Evolutionary conservation across 2,113 vertebrate genomes (phyloP).

Genomic region (Oostethus manadensis): DNA sequence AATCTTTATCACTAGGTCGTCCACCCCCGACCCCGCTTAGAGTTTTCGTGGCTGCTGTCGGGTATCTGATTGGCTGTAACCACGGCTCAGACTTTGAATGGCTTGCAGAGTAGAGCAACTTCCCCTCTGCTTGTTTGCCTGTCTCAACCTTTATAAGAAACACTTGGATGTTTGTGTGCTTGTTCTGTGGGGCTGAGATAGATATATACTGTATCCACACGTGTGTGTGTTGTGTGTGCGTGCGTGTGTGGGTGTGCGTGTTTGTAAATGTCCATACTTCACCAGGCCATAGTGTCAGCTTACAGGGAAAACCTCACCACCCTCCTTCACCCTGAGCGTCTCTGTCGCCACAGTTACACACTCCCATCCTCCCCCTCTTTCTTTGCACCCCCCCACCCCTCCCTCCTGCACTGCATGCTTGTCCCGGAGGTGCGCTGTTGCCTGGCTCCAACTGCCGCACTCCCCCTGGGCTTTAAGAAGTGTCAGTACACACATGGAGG

Average conservation of each 20-base stretch:
- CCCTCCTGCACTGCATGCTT: slow-evolving; percentile 58
- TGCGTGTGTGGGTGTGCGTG: slow-evolving; percentile 30
- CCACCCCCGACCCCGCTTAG: slow-evolving; percentile 30
- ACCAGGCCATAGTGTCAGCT: slow-evolving; percentile 68
- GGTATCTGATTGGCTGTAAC: slow-evolving; percentile 74
- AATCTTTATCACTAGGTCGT: slow-evolving; percentile 47
- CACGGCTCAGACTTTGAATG: slow-evolving; percentile 71
- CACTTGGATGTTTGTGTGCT: slow-evolving; percentile 44
- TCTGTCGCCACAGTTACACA: slow-evolving; percentile 54
- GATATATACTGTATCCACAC: slow-evolving; percentile 12
- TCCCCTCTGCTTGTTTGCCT: slow-evolving; percentile 68
- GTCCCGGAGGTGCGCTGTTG: slow-evolving; percentile 60
- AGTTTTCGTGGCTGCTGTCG: slow-evolving; percentile 68
- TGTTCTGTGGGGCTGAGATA: slow-evolving; percentile 52
- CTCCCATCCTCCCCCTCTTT: slow-evolving; percentile 58
- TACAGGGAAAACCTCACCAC: slow-evolving; percentile 71
- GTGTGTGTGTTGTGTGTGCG: slow-evolving; percentile 44
- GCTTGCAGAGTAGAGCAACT: slow-evolving; percentile 73
- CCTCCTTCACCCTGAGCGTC: slow-evolving; percentile 47
- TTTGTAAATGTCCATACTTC: slow-evolving; percentile 58
- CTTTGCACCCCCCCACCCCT: slow-evolving; percentile 47
- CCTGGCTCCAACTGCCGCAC: slow-evolving; percentile 57
- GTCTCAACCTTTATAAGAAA: slow-evolving; percentile 60
- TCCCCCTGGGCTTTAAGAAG: slow-evolving; percentile 65
- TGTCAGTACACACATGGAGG: slow-evolving; percentile 25